Evolutionary conservation across 35 echinoderm and acorn worm genomes (phyloP).

Genomic region (Ophiothrix spiculata): DNA sequence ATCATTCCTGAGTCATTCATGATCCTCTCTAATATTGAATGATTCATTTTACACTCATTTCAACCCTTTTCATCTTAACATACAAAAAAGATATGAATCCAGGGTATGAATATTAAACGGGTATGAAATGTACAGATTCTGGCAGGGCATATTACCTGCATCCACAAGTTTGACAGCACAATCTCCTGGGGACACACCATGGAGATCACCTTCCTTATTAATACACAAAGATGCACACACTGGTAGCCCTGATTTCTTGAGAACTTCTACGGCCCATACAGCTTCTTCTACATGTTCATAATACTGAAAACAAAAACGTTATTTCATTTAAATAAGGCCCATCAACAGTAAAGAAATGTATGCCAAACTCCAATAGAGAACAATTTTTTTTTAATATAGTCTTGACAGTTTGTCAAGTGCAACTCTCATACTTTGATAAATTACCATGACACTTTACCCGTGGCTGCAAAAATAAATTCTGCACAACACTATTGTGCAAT

Average conservation of each 20-base stretch:
- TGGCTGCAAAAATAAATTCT: background rate
- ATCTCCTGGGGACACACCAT: constrained; percentile 61
- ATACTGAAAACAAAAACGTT: constrained; percentile 59
- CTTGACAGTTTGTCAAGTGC: no score
- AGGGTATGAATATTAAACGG: no score
- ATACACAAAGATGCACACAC: constrained; percentile 63
- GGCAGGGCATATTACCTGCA: constrained; percentile 78
- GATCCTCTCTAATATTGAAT: no score
- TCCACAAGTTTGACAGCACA: constrained; percentile 67
- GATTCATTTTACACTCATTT: no score
- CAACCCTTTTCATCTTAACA: no score
- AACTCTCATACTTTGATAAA: no score
- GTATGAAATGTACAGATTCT: no score
- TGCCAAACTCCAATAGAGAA: background rate
- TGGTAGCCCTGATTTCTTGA: constrained; percentile 61
- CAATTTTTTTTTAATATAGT: no score
- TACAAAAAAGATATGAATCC: no score
- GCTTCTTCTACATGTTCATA: constrained; percentile 95
- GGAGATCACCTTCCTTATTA: constrained; percentile 66
- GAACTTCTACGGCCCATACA: constrained; percentile 62
- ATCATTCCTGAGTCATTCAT: no score
- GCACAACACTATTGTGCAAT: no score
- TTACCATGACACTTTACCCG: background rate
- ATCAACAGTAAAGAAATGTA: background rate
- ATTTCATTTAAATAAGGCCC: background rate